Evolutionary conservation across 2,113 vertebrate genomes (phyloP).

Genomic region (Actenoides hombroni): DNA sequence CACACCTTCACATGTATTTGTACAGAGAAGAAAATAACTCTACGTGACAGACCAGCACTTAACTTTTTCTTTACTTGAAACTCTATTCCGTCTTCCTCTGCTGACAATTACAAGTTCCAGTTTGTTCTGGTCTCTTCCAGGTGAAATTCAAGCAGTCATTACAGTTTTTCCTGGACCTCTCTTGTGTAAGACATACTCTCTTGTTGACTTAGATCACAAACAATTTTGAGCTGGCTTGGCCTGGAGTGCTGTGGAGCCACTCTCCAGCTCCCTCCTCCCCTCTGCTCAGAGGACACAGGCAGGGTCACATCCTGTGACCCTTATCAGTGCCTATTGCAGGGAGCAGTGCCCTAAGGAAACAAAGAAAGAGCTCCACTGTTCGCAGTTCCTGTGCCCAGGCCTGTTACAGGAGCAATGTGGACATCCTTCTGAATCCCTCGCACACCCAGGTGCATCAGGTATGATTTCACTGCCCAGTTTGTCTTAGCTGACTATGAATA

Average conservation of each 20-base stretch:
- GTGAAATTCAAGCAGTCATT: neutral
- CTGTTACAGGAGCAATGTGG: neutral
- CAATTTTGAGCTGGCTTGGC: neutral
- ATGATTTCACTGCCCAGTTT: neutral
- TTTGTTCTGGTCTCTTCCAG: neutral
- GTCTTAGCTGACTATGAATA: neutral
- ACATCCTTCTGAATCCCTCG: neutral
- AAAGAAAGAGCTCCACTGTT: neutral
- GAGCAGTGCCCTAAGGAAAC: neutral
- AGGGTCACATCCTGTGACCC: neutral
- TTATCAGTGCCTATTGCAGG: fast-evolving
- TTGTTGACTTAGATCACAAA: neutral
- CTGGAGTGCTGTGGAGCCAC: neutral
- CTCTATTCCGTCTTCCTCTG: neutral
- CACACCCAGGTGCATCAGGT: too few relatives aligned
- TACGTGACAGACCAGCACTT: neutral
- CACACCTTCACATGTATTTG: neutral
- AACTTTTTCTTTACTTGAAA: neutral
- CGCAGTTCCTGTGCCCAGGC: neutral
- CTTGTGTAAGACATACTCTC: neutral
- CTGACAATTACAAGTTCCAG: neutral
- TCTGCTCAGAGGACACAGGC: neutral
- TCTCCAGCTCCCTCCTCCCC: neutral
- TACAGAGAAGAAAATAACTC: neutral
- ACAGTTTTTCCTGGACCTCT: neutral